Base-by-base conservation (phyloP, 2,888 invertebrate species). In the Epistrophe grossulariae region DNA sequence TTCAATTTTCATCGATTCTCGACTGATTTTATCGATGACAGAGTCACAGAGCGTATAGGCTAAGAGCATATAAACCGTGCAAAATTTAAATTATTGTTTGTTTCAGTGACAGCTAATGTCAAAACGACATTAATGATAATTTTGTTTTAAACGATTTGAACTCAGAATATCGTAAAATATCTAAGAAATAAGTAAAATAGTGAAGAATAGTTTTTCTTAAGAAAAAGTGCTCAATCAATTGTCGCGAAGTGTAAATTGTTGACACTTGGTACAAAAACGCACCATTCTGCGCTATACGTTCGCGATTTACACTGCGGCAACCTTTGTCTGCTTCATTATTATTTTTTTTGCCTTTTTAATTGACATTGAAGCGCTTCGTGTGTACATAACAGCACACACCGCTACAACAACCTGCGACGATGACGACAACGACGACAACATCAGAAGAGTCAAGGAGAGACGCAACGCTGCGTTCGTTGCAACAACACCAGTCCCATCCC, bases 311-410 rank as follows among this genome's bases (percentile, higher is more conserved):
- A 83, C 83, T 83, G 83, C 87, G 83, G 87, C 83, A 79, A 72
- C 83, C 79, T 87, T 87, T 87, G 87, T 87, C 87, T 79, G 76
- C 52, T 79, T 83, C 76, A 72, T 83, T 87, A 79, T 83, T 79
- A 57, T 74, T 83, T 82, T 82, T 17, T 40, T n/a, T 68, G 48
- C 73, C 79, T n/a, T 87, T 87, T 87, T 87, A 87, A 87, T 83
- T 87, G 87, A 87, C 83, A 87, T 87, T 87, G 87, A 87, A 83
- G 79, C 55, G 79, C 55, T 76, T 83, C 79, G 68, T 62, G 76
- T 83, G 60, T 68, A 83, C 73, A 70, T 55, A 72, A 79, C 72
- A 74, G 70, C 35, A 62, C 72, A 38, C 17, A 50, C 45, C 48
- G 73, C 62, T 38, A 9, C 19, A 40, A 40, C 38, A 40, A 40